phyloP scores from a whole-genome alignment of 2,113 vertebrate genomes.

The Rhegmatorhina hoffmannsi region DNA sequence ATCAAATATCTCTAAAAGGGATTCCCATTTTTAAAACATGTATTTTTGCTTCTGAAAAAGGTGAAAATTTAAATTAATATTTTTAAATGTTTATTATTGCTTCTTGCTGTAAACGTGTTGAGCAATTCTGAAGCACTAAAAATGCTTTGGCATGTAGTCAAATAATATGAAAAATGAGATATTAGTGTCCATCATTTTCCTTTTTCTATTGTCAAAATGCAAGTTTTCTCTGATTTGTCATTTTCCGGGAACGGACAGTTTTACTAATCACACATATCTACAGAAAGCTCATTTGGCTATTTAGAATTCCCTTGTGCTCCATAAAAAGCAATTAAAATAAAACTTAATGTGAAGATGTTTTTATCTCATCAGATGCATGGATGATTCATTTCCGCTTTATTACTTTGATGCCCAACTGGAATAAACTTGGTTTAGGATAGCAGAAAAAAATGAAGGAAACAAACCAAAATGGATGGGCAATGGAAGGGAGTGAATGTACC shows the following conservation, averaged over 20 bases:
- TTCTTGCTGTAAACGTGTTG: background rate
- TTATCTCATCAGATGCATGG: conserved; percentile 50
- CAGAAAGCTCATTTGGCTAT: conserved; percentile 41
- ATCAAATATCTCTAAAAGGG: background rate
- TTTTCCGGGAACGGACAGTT: conserved; percentile 32
- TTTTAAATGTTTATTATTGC: background rate
- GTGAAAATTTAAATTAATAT: background rate
- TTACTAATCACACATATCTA: conserved; percentile 40
- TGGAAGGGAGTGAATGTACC: background rate
- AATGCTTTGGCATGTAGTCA: background rate
- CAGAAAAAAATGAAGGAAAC: background rate
- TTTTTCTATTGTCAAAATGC: background rate
- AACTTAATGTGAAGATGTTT: conserved; percentile 19
- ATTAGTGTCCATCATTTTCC: background rate
- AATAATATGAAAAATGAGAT: background rate
- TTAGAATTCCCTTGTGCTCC: conserved; percentile 37
- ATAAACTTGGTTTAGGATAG: background rate
- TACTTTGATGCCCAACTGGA: conserved; percentile 37
- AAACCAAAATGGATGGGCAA: background rate
- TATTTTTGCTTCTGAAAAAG: background rate
- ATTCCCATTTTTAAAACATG: background rate
- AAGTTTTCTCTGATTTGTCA: background rate
- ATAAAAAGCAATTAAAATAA: conserved; percentile 69
- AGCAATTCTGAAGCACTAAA: background rate
- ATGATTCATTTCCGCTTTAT: conserved; percentile 43